A percentile compares a stretch with the other conserved stretches of the same genome.
Conservation (phyloP, 2,888 invertebrate genomes). For the Leucophenga maculata region DNA sequence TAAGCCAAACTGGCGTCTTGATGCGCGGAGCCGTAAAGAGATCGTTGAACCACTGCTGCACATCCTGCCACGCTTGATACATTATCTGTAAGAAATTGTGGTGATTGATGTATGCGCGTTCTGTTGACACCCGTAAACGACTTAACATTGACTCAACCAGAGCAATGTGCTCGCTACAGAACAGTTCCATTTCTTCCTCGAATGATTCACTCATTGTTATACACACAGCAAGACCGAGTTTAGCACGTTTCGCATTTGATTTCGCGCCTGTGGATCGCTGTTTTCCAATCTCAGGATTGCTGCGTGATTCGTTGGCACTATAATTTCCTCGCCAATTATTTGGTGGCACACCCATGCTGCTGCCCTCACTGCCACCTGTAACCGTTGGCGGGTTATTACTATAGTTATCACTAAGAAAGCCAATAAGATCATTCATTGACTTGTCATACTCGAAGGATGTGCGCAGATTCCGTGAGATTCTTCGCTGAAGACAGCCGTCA, state of each 20-base stretch:
- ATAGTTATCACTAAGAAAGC: slow-evolving; percentile 68
- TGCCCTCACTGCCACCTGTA: slow-evolving; percentile 61
- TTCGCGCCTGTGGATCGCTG: slow-evolving; percentile 51
- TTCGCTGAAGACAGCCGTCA: slow-evolving; percentile 76
- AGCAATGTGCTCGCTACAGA: slow-evolving; percentile 86
- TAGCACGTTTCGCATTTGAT: slow-evolving; percentile 69
- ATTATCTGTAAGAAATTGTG: slow-evolving; percentile 74
- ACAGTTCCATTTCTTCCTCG: slow-evolving; percentile 80
- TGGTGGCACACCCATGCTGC: slow-evolving; percentile 60
- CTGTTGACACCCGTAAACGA: slow-evolving; percentile 79
- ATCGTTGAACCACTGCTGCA: slow-evolving; percentile 77
- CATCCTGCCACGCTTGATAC: slow-evolving; percentile 73
- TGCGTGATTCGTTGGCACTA: slow-evolving; percentile 66
- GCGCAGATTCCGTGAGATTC: slow-evolving; percentile 75
- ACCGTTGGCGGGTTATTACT: slow-evolving; percentile 27
- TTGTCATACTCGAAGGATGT: slow-evolving; percentile 72
- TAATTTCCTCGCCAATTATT: slow-evolving; percentile 64
- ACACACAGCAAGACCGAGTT: slow-evolving; percentile 80
- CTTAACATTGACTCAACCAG: slow-evolving; percentile 82
- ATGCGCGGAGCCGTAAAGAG: slow-evolving; percentile 80
- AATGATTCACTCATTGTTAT: slow-evolving; percentile 75
- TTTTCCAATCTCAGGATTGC: slow-evolving; percentile 71
- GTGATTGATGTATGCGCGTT: slow-evolving; percentile 77
- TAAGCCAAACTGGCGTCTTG: slow-evolving; percentile 79
- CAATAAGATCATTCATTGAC: slow-evolving; percentile 70